Evolutionary conservation across 2,888 invertebrate genomes (phyloP).

Genomic region (Drosophila pseudotakahashii): DNA sequence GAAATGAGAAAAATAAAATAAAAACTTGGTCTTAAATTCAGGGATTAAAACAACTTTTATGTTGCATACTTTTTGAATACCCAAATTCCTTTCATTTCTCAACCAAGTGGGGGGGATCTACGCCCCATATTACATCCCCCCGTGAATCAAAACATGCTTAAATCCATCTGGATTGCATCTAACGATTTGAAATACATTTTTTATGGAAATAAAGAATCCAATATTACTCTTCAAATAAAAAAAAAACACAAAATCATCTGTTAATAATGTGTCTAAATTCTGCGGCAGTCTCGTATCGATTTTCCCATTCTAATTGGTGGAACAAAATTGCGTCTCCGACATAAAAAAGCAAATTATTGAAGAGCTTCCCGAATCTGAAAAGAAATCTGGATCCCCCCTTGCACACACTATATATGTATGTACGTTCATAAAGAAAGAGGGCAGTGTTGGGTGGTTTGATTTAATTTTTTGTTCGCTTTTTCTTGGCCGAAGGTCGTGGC

Average conservation of each 20-base stretch:
- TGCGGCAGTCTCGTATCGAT: constrained; percentile 40
- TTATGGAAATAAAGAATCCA: neutral
- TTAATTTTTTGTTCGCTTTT: constrained; percentile 14
- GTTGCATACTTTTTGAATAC: too few relatives aligned
- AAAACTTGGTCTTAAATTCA: too few relatives aligned
- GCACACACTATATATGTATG: constrained; percentile 2
- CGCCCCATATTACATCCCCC: too few relatives aligned
- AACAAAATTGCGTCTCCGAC: constrained; percentile 19
- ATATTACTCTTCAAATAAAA: constrained; percentile 1
- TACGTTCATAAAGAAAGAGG: neutral
- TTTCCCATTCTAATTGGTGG: constrained; percentile 32
- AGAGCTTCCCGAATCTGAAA: constrained; percentile 19
- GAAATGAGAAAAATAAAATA: neutral
- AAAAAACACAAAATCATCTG: constrained; percentile 7
- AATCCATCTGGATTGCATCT: neutral
- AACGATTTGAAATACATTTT: neutral
- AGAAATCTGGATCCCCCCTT: constrained; percentile 26
- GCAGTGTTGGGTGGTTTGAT: constrained; percentile 16
- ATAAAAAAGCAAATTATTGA: constrained; percentile 20
- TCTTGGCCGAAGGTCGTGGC: constrained; percentile 60
- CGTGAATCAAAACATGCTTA: too few relatives aligned
- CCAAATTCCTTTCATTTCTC: too few relatives aligned
- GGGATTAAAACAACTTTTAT: too few relatives aligned
- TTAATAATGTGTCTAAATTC: constrained; percentile 31
- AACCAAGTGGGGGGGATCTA: too few relatives aligned